Evolutionary conservation across 53 echinoderm and acorn worm genomes (phyloP).

Genomic region (Apostichopus leukothele): DNA sequence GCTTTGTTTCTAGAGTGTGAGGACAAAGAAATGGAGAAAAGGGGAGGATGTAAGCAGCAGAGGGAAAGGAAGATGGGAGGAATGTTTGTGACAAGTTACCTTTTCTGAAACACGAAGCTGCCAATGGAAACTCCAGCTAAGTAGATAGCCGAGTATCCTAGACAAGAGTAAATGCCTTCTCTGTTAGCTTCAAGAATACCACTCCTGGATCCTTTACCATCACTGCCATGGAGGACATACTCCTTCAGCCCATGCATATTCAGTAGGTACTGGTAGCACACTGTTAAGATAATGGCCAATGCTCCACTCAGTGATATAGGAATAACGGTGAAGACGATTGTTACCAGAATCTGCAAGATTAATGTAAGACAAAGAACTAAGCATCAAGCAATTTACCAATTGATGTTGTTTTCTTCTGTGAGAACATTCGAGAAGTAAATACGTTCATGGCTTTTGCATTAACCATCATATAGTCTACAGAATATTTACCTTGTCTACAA

Average conservation of each 20-base stretch:
- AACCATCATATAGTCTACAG: too few relatives aligned
- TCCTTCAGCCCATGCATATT: constrained; percentile 69
- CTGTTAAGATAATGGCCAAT: constrained; percentile 63
- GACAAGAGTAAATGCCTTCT: constrained; percentile 76
- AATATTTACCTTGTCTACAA: too few relatives aligned
- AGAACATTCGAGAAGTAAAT: too few relatives aligned
- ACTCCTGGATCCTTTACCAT: constrained; percentile 63
- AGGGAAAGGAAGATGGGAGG: too few relatives aligned
- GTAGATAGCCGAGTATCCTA: constrained; percentile 84
- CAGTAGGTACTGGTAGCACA: constrained; percentile 74
- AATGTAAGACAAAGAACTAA: not conserved
- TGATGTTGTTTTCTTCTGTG: too few relatives aligned
- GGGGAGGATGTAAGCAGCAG: too few relatives aligned
- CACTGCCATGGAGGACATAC: constrained; percentile 75
- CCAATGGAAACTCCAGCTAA: constrained; percentile 78
- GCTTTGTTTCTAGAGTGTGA: too few relatives aligned
- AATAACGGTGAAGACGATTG: constrained; percentile 60
- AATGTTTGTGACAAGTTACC: constrained; percentile 45
- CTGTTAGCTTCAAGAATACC: constrained; percentile 86
- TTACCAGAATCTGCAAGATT: constrained; percentile 58
- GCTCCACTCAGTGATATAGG: constrained; percentile 60
- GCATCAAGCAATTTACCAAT: not conserved
- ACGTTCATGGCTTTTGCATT: too few relatives aligned
- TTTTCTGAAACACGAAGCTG: constrained; percentile 73
- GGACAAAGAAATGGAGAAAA: too few relatives aligned